phyloP scores from a whole-genome alignment of 2,113 vertebrate genomes.

The Panurus biarmicus region DNA sequence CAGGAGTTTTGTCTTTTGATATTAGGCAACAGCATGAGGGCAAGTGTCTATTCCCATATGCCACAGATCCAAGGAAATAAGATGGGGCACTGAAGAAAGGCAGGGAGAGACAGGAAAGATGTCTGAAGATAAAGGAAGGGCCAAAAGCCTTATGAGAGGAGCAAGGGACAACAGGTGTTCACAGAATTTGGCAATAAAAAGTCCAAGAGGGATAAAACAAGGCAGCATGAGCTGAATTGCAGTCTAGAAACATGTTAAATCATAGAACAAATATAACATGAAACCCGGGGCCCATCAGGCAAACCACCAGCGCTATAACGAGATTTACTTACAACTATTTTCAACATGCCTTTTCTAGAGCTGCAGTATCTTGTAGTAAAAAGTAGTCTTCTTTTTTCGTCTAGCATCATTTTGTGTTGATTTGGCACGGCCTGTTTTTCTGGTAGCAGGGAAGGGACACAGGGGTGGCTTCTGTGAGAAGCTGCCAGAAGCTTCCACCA shows the following conservation, averaged over 20 bases:
- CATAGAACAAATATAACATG: background rate
- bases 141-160: background rate
- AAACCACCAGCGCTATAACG: accelerated
- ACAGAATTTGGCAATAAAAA: background rate
- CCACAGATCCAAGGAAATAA: background rate
- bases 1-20: background rate
- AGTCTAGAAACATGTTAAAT: background rate
- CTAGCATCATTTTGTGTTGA: background rate
- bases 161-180: background rate
- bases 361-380: background rate
- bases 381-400: background rate
- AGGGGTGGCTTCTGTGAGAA: background rate
- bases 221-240: background rate
- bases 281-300: background rate
- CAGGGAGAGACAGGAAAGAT: background rate
- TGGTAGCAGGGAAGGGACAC: background rate
- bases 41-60: background rate
- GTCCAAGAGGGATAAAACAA: background rate
- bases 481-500: background rate
- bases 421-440: background rate
- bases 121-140: background rate
- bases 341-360: background rate
- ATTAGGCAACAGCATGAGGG: background rate
- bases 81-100: background rate
- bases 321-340: background rate